Conservation (phyloP, 2,113 vertebrate species). For the Poecilia latipinna region DNA sequence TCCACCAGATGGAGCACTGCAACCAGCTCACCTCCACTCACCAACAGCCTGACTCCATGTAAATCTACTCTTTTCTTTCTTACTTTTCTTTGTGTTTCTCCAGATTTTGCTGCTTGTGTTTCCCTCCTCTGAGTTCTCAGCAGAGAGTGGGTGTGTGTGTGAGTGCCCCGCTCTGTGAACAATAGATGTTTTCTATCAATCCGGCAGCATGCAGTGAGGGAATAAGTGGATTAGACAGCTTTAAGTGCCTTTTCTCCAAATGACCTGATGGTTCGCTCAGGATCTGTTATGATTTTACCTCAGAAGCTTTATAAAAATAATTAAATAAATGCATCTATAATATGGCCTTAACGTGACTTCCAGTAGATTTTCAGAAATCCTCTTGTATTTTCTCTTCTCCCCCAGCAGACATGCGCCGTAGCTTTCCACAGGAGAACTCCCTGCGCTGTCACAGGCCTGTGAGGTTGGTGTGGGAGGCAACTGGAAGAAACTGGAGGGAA, state of each 20-base stretch:
- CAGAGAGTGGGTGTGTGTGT: slow-evolving; percentile 43
- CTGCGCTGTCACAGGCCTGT: slow-evolving; percentile 48
- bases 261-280: not conserved
- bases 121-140: not conserved
- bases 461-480: slow-evolving; percentile 54
- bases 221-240: slow-evolving; percentile 51
- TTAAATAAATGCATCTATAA: not conserved
- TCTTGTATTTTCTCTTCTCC: not conserved
- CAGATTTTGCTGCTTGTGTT: not conserved
- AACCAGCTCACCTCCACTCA: not conserved
- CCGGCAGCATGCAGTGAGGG: slow-evolving; percentile 7
- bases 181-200: slow-evolving; percentile 11
- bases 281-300: not conserved
- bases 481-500: slow-evolving; percentile 48
- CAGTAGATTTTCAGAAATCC: not conserved
- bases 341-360: not conserved
- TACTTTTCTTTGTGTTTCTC: not conserved
- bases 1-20: slow-evolving; percentile 44
- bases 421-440: slow-evolving; percentile 17
- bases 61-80: not conserved
- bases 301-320: no score
- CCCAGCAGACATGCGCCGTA: not conserved
- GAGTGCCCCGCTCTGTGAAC: not conserved
- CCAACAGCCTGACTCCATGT: not conserved
- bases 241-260: slow-evolving; percentile 3